A percentile compares a stretch with the other conserved stretches of the same genome.
Evolutionary conservation across 2,113 vertebrate species (phyloP).

Genomic region (Pithys albifrons): DNA sequence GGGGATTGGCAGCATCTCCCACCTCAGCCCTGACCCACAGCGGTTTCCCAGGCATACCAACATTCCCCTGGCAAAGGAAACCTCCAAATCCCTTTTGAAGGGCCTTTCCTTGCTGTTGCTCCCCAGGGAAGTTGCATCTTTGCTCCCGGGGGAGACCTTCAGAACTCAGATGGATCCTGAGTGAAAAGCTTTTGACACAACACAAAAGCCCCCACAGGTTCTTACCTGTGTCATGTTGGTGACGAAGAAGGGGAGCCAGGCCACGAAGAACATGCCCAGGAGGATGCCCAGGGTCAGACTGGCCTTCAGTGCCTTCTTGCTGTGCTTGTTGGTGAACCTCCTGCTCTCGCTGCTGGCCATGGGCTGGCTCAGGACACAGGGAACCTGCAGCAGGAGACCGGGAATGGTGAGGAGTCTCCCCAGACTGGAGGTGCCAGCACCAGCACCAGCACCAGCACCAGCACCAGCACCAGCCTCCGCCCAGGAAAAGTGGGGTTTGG

Average conservation of each 20-base stretch:
- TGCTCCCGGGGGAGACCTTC: neutral
- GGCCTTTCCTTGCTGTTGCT: neutral
- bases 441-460: rapidly evolving
- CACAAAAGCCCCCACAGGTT: rapidly evolving
- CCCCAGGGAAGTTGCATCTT: neutral
- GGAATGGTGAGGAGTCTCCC: neutral
- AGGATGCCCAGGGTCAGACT: slow-evolving; percentile 93
- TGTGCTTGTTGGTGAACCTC: slow-evolving; percentile 87
- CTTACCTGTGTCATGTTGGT: slow-evolving; percentile 92
- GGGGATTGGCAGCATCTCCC: neutral
- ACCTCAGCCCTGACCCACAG: neutral
- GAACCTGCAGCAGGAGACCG: slow-evolving; percentile 35
- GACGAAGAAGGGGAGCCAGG: slow-evolving; percentile 96
- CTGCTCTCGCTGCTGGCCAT: slow-evolving; percentile 76
- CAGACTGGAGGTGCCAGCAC: rapidly evolving
- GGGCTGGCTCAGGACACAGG: neutral
- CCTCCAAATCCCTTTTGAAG: neutral
- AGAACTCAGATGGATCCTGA: neutral
- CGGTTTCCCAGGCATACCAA: rapidly evolving
- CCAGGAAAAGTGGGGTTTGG: neutral
- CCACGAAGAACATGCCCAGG: slow-evolving; percentile 93
- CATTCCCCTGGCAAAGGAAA: neutral
- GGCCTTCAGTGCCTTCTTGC: slow-evolving; percentile 91
- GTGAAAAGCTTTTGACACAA: rapidly evolving
- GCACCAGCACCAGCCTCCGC: neutral